Evolutionary conservation across 2,113 vertebrate genomes (phyloP), one percentile per base, ranked within the genome.

Genomic region (Clarias macrocephalus): DNA sequence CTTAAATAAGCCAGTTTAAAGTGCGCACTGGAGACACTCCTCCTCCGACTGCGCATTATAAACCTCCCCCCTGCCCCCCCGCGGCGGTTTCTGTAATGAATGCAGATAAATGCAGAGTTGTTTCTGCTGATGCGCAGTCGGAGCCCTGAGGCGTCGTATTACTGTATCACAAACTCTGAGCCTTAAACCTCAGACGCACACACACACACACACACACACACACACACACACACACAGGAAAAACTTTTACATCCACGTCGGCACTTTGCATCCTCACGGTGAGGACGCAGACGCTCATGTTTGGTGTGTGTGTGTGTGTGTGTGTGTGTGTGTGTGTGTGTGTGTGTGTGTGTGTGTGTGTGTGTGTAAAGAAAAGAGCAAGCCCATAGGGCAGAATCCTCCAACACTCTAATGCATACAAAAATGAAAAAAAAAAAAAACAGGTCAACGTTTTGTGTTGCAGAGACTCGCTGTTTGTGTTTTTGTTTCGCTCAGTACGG

Each of bases 101-200:
- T 52, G 73, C 42, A 76, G 73, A 76, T 76, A 25, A 76, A 52
- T 42, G 73, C 42, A n/a, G 21, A 30, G 73, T 76, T 52, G 73
- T 76, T 76, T 76, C n/a, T 76, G 23, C 73, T 76, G 73, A 76
- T 76, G 73, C 6, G 42, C 73, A 76, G 73, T n/a, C 42, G 2
- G 42, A 76, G 73, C 23, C 73, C 23, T 4, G 73, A 52, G 23
- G 73, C 23, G 21, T 76, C 42, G 13, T 16, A 5, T 8, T 54
- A 54, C 73, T 76, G 73, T 76, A n/a, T 54, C n/a, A 75, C 1
- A 75, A 23, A 72, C 30, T 72, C 7, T 19, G 19, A 73, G 19
- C 68, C 19, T 73, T 73, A 72, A 21, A 72, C 16, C 37, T 5
- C 37, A 25, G 12, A 63, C 62, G n/a, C 62, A 63, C 62, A 63